Percentiles rank a stretch among this genome's conserved stretches.
Conservation (phyloP, 2,113 vertebrate genomes). For the Phylloscopus trochilus region DNA sequence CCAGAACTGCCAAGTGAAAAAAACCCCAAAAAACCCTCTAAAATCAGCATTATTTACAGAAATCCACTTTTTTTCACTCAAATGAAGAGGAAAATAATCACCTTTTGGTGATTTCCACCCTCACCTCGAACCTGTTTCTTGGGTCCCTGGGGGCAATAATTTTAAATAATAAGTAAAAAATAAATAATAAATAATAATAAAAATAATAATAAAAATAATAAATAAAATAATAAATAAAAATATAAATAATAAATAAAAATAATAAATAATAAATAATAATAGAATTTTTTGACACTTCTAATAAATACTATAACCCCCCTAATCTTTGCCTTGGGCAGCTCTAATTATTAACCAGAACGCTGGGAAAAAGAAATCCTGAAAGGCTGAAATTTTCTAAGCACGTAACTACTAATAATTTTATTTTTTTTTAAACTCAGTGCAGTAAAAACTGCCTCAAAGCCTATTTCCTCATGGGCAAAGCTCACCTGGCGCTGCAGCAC, state of each 20-base stretch:
- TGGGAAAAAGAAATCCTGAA: background rate
- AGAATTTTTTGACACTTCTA: background rate
- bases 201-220: no score
- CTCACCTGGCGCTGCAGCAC: constrained; percentile 78
- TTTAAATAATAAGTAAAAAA: no score
- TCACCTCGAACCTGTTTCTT: background rate
- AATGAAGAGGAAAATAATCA: background rate
- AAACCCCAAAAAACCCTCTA: background rate
- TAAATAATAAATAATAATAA: no score
- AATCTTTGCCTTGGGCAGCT: background rate
- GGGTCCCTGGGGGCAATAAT: background rate
- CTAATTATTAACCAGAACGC: background rate
- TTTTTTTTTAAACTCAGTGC: constrained; percentile 75
- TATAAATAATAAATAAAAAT: no score
- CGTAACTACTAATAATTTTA: background rate
- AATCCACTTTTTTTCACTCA: background rate
- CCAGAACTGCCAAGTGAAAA: background rate
- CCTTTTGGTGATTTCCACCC: background rate
- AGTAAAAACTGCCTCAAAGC: constrained; percentile 85
- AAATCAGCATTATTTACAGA: background rate
- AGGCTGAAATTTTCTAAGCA: background rate
- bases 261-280: no score
- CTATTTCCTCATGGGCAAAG: constrained; percentile 88
- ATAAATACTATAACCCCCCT: background rate
- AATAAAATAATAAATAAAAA: no score